phyloP scores from a whole-genome alignment of 2,113 vertebrate species.

The Puntigrus tetrazona region DNA sequence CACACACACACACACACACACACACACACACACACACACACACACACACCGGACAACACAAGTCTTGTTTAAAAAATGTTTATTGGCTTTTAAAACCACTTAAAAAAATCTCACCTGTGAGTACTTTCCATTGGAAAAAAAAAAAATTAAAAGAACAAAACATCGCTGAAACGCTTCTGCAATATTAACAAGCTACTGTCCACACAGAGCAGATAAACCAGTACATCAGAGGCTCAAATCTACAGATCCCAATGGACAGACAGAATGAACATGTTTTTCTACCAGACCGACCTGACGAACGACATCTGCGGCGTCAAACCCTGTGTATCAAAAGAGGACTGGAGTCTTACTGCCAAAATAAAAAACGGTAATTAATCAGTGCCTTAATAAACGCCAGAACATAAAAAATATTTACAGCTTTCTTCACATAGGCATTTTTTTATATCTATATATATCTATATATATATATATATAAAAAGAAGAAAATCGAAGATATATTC shows the following conservation, averaged over 20 bases:
- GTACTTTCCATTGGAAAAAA: slow-evolving; percentile 99
- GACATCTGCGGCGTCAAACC: slow-evolving; percentile 84
- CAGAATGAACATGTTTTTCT: slow-evolving; percentile 50
- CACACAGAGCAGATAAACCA: slow-evolving; percentile 95
- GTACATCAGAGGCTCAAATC: slow-evolving; percentile 87
- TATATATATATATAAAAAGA: slow-evolving; percentile 53
- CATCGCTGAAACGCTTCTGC: slow-evolving; percentile 89
- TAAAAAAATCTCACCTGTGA: slow-evolving; percentile 96
- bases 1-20: too few relatives aligned
- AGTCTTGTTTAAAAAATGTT: slow-evolving; percentile 86
- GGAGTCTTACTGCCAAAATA: slow-evolving; percentile 86
- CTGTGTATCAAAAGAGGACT: slow-evolving; percentile 82
- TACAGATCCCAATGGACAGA: slow-evolving; percentile 90
- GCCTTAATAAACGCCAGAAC: slow-evolving; percentile 84
- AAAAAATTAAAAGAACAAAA: slow-evolving; percentile 82
- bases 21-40: too few relatives aligned
- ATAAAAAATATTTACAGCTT: slow-evolving; percentile 77
- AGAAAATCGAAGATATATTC: slow-evolving; percentile 41
- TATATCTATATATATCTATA: slow-evolving; percentile 43
- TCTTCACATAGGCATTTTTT: slow-evolving; percentile 83
- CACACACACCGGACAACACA: not conserved
- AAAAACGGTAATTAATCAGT: slow-evolving; percentile 76
- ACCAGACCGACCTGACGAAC: slow-evolving; percentile 66
- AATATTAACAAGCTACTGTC: slow-evolving; percentile 96
- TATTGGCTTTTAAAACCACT: slow-evolving; percentile 99